phyloP scores from a whole-genome alignment of 2,888 invertebrate genomes.

The Tetramorium bicarinatum region DNA sequence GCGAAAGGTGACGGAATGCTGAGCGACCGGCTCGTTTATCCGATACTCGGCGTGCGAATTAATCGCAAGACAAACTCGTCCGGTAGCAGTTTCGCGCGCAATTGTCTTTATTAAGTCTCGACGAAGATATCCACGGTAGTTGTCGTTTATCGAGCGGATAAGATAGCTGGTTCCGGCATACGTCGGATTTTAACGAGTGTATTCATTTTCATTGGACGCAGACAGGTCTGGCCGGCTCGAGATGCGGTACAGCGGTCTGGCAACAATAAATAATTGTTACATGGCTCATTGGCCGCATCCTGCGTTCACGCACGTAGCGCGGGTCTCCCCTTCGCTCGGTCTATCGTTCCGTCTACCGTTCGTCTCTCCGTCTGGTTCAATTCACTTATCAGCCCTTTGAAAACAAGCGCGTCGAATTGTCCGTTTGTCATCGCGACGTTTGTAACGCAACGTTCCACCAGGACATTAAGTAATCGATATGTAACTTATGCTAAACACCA shows the following conservation, averaged over 20 bases:
- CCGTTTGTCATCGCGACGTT: slow-evolving; percentile 35
- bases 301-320: slow-evolving; percentile 79
- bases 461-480: neutral
- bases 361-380: slow-evolving; percentile 75
- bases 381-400: slow-evolving; percentile 59
- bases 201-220: slow-evolving; percentile 73
- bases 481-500: neutral
- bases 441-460: neutral
- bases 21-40: neutral
- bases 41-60: neutral
- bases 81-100: neutral
- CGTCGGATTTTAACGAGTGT: slow-evolving; percentile 71
- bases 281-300: slow-evolving; percentile 85
- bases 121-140: slow-evolving; percentile 2
- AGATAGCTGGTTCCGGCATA: slow-evolving; percentile 30
- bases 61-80: neutral
- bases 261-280: slow-evolving; percentile 85
- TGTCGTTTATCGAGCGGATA: slow-evolving; percentile 39
- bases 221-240: slow-evolving; percentile 72
- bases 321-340: slow-evolving; percentile 81
- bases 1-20: neutral
- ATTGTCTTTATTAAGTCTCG: slow-evolving; percentile 20
- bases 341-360: slow-evolving; percentile 79
- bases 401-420: slow-evolving; percentile 46
- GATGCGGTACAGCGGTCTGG: slow-evolving; percentile 76